A percentile compares a stretch with the other conserved stretches of the same genome.
These are phyloP conservation scores for Tragelaphus eurycerus DNA, from an alignment of 2,797 vertebrate genomes.

Conservation along the genomic window DNA sequence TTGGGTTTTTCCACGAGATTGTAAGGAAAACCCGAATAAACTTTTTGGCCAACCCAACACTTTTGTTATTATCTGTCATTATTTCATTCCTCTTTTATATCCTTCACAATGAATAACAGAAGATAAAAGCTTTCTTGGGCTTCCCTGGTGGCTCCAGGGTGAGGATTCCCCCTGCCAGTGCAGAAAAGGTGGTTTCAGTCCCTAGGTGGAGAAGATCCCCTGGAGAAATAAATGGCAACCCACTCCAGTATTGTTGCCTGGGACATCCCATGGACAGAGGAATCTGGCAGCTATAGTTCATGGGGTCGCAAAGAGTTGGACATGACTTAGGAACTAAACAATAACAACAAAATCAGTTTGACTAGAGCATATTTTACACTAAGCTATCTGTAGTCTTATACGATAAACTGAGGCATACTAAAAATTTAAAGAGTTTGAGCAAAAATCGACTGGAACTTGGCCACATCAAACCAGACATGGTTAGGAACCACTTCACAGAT, in stretches of 20 bases:
- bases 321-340: neutral
- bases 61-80: neutral
- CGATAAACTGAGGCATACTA: neutral
- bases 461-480: neutral
- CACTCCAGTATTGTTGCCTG: neutral
- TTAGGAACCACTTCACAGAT: neutral
- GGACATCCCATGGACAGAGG: neutral
- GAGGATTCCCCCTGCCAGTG: neutral
- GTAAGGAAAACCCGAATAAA: fast-evolving
- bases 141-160: neutral
- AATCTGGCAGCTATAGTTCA: neutral
- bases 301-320: neutral
- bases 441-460: neutral
- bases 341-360: neutral
- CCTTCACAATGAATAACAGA: neutral
- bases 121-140: neutral
- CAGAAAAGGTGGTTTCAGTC: neutral
- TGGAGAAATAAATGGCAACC: neutral
- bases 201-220: neutral
- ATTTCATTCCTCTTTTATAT: neutral
- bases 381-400: neutral
- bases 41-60: neutral
- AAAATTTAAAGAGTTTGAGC: neutral
- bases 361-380: neutral
- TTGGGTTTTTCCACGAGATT: neutral